A percentile compares a stretch with the other conserved stretches of the same genome.
Conservation (phyloP, 2,797 vertebrate genomes). For the Tokudaia tokunoshimensis region DNA sequence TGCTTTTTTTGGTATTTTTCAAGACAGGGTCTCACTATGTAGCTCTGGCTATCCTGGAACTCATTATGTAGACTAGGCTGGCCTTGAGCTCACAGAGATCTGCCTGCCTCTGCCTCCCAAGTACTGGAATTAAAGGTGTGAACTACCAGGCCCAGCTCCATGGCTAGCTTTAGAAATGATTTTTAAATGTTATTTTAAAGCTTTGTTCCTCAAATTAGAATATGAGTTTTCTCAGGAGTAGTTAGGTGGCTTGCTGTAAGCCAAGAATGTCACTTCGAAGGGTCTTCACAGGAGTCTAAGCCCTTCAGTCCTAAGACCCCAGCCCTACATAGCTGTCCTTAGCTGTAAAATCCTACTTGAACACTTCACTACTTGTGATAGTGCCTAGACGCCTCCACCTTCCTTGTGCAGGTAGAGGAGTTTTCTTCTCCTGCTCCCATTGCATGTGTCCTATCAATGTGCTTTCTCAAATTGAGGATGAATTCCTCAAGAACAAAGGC, state of each 20-base stretch:
- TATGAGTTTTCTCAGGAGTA: background rate
- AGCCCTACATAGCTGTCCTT: background rate
- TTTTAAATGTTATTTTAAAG: conserved; percentile 28
- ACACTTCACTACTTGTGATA: background rate
- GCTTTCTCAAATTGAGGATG: background rate
- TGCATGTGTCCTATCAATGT: background rate
- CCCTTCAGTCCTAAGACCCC: background rate
- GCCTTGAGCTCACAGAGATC: background rate
- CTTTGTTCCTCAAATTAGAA: background rate
- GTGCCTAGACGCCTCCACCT: background rate
- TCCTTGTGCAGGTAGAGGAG: background rate
- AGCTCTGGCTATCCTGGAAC: background rate
- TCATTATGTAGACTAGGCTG: background rate
- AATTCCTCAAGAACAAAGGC: background rate
- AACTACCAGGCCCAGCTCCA: background rate
- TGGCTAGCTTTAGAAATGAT: background rate
- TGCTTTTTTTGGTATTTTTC: background rate
- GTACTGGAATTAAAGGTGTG: background rate
- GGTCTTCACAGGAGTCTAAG: background rate
- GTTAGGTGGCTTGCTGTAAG: background rate
- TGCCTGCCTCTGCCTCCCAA: background rate
- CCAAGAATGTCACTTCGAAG: background rate
- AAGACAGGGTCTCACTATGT: background rate
- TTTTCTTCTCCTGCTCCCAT: background rate
- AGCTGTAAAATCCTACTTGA: background rate